Conservation (phyloP, 2,888 invertebrate genomes). For the Morpho deidamia region DNA sequence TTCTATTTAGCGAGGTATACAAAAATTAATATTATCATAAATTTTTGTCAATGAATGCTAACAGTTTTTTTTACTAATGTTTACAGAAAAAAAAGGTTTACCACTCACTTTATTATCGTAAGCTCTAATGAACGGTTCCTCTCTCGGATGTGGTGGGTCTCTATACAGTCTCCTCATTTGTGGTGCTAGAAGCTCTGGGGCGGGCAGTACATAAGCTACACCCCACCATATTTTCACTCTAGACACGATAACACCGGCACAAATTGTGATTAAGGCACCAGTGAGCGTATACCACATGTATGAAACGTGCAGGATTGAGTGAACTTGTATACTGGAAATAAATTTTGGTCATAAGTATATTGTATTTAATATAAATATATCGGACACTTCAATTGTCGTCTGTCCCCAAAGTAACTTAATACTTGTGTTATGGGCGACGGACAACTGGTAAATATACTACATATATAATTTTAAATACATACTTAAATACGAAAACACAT, state of each 20-base stretch:
- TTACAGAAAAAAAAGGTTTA: no score
- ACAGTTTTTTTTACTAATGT: neutral
- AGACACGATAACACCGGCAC: constrained; percentile 49
- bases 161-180: constrained; percentile 80
- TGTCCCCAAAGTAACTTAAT: no score
- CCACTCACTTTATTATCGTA: constrained; percentile 50
- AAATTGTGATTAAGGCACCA: constrained; percentile 51
- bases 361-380: no score
- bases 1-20: no score
- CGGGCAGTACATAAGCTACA: constrained; percentile 50
- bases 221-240: constrained; percentile 45
- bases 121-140: constrained; percentile 60
- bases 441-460: no score
- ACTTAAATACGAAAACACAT: no score
- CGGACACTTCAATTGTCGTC: no score
- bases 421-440: no score
- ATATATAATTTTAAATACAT: no score
- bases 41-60: no score
- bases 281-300: constrained; percentile 87
- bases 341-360: neutral
- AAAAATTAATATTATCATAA: no score
- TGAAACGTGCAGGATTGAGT: constrained; percentile 83
- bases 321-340: constrained; percentile 67
- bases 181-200: constrained; percentile 81
- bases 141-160: constrained; percentile 64